Percentiles rank a stretch among this genome's conserved stretches.
Conservation (phyloP, 2,888 invertebrate genomes). For the Orchesellides sinensis region DNA sequence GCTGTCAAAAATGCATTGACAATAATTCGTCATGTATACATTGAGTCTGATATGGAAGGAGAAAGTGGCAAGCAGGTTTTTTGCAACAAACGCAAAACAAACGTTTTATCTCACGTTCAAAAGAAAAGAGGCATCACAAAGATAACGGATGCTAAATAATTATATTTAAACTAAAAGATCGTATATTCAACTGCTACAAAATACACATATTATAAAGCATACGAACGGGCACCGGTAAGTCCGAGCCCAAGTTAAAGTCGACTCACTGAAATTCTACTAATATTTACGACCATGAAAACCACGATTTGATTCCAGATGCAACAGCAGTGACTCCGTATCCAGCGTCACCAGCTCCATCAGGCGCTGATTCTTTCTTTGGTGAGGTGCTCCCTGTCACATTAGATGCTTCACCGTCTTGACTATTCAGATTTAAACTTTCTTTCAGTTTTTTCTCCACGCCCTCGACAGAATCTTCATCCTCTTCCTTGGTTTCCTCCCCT, state of each 20-base stretch:
- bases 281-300: slow-evolving; percentile 81
- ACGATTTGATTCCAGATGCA: slow-evolving; percentile 77
- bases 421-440: slow-evolving; percentile 63
- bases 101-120: neutral
- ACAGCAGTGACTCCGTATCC: slow-evolving; percentile 76
- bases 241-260: no score
- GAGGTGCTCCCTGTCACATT: neutral
- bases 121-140: neutral
- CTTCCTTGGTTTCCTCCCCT: slow-evolving; percentile 72
- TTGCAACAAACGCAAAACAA: no score
- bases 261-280: no score
- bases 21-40: no score
- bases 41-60: no score
- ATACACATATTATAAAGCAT: neutral
- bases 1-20: no score
- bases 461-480: slow-evolving; percentile 75
- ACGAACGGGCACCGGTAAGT: no score
- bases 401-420: slow-evolving; percentile 2
- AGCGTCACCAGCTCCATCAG: slow-evolving; percentile 76
- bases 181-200: neutral
- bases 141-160: neutral
- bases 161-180: neutral
- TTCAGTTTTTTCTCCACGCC: slow-evolving; percentile 74
- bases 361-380: slow-evolving; percentile 74
- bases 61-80: no score